phyloP scores from a whole-genome alignment of 2,113 vertebrate species.

The Brachyhypopomus gauderio region DNA sequence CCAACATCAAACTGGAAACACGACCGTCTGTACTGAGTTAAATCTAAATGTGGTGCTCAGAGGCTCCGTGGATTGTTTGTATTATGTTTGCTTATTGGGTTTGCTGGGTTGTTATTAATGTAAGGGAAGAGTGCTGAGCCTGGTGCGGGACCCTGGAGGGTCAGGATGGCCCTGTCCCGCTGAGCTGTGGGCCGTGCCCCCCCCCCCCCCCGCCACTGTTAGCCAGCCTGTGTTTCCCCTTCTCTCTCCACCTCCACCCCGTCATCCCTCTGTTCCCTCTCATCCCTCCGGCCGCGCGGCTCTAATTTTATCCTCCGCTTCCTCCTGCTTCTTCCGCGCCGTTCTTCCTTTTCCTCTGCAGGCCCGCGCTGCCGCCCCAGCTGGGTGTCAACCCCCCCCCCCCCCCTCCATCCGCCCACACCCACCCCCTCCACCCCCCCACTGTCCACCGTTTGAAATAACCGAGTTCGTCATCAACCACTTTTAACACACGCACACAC shows the following conservation, averaged over 20 bases:
- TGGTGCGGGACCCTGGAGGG: too few relatives aligned
- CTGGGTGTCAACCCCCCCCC: background rate
- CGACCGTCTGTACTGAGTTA: background rate
- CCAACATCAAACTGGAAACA: background rate
- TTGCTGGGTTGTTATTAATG: too few relatives aligned
- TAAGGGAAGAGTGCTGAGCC: too few relatives aligned
- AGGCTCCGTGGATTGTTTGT: too few relatives aligned
- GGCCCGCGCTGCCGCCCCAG: background rate
- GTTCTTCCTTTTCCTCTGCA: constrained; percentile 41
- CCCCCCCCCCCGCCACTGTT: too few relatives aligned
- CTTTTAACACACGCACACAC: background rate
- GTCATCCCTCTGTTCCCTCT: constrained; percentile 35
- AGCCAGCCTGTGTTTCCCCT: constrained; percentile 27
- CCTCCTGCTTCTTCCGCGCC: constrained; percentile 23
- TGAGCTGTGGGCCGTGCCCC: too few relatives aligned
- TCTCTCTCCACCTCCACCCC: constrained; percentile 45
- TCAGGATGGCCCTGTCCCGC: too few relatives aligned
- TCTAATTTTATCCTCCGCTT: constrained; percentile 35
- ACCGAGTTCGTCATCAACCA: background rate
- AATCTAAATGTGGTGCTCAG: too few relatives aligned
- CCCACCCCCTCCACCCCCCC: background rate
- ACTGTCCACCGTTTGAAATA: background rate
- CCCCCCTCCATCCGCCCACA: background rate
- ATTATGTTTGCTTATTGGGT: too few relatives aligned
- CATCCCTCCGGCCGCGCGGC: constrained; percentile 20